A percentile compares a stretch with the other conserved stretches of the same genome.
Evolutionary conservation across 2,888 invertebrate species (phyloP).

Genomic region (Rotaria macrura): DNA sequence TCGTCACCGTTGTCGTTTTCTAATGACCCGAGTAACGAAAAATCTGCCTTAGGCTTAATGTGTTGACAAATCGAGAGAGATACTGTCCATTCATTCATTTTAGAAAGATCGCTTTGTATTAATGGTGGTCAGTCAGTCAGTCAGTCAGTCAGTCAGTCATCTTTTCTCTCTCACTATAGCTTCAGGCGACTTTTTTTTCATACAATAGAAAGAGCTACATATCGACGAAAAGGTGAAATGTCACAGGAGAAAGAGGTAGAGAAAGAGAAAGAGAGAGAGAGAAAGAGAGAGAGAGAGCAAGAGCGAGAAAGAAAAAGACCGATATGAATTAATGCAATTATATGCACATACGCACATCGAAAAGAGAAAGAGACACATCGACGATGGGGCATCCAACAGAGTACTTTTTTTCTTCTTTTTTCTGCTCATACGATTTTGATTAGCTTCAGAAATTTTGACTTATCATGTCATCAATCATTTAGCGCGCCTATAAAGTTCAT

Average conservation of each 20-base stretch:
- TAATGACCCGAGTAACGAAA: background rate
- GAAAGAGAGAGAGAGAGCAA: background rate
- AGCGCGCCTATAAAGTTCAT: background rate
- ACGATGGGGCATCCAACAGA: background rate
- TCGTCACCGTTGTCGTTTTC: background rate
- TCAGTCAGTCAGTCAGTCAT: background rate
- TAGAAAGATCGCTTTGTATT: background rate
- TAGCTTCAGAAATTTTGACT: background rate
- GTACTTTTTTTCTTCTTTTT: background rate
- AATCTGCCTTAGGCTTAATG: background rate
- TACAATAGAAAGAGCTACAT: background rate
- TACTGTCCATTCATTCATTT: background rate
- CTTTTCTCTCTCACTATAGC: background rate
- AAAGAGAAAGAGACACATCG: background rate
- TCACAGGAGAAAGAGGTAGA: no score
- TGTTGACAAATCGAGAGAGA: background rate
- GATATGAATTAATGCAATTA: constrained; percentile 3
- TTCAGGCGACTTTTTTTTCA: background rate
- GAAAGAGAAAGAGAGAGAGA: background rate
- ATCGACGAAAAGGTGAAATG: constrained; percentile 7
- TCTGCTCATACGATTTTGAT: background rate
- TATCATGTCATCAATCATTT: background rate
- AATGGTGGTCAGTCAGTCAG: background rate
- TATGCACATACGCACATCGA: background rate
- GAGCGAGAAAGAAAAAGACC: background rate